Evolutionary conservation across 2,113 vertebrate genomes (phyloP).

Genomic region (Tyto alba): DNA sequence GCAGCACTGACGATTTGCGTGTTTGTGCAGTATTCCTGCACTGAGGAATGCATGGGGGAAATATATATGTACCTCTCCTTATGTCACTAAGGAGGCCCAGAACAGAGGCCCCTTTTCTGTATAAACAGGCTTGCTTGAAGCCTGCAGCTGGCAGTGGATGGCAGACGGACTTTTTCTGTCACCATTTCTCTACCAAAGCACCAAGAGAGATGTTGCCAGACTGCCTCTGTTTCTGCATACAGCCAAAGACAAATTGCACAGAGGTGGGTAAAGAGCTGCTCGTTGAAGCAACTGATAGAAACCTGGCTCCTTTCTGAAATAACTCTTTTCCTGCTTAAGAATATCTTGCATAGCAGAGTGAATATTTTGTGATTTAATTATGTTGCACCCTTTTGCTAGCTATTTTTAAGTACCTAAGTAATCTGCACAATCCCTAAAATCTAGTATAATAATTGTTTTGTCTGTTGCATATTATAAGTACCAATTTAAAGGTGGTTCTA

Average conservation of each 20-base stretch:
- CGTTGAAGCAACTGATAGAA: neutral
- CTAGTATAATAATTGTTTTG: neutral
- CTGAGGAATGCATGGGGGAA: neutral
- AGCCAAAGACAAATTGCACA: neutral
- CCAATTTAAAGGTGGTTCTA: neutral
- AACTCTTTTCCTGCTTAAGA: neutral
- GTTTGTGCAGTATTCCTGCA: neutral
- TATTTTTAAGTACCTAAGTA: neutral
- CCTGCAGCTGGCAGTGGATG: neutral
- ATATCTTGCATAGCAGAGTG: neutral
- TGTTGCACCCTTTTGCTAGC: neutral
- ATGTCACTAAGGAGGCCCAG: neutral
- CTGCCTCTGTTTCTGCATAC: neutral
- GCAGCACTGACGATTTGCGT: fast-evolving
- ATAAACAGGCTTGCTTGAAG: neutral
- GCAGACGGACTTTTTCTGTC: neutral
- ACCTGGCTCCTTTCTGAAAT: neutral
- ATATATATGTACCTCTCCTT: fast-evolving
- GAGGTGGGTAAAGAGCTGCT: neutral
- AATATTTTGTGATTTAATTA: neutral
- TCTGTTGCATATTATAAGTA: neutral
- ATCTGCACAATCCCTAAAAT: neutral
- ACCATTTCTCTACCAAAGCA: neutral
- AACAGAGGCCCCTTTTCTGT: neutral
- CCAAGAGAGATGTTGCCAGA: neutral